phyloP scores from a whole-genome alignment of 2,113 vertebrate species.

The Lipotes vexillifer region DNA sequence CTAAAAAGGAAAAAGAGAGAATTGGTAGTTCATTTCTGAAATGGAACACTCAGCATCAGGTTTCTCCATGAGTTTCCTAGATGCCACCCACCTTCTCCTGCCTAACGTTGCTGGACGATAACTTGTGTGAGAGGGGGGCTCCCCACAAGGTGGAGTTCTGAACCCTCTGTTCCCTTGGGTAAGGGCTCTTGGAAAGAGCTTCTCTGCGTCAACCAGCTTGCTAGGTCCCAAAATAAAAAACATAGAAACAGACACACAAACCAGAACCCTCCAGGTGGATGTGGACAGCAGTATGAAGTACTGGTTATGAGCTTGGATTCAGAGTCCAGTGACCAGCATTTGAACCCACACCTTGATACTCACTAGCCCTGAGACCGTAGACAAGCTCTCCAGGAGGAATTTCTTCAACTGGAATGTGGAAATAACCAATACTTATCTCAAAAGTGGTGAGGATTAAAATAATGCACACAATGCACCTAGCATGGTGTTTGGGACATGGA shows the following conservation, averaged over 20 bases:
- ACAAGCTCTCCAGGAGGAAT: not conserved
- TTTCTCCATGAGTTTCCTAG: not conserved
- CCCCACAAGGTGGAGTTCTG: not conserved
- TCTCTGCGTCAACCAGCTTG: not conserved
- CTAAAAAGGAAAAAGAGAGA: not conserved
- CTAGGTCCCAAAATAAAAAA: not conserved
- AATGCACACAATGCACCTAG: fast-evolving
- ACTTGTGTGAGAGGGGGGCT: fast-evolving
- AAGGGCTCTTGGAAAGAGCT: not conserved
- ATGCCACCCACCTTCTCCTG: not conserved
- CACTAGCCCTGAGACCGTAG: no score
- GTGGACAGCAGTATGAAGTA: not conserved
- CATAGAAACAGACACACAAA: not conserved
- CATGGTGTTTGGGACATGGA: fast-evolving
- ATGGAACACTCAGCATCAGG: not conserved
- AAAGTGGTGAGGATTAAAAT: not conserved
- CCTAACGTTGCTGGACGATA: not conserved
- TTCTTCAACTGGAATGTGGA: not conserved
- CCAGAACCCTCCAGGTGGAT: not conserved
- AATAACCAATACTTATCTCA: not conserved
- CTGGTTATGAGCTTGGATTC: not conserved
- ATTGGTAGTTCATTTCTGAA: not conserved
- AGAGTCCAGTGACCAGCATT: not conserved
- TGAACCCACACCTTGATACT: not conserved
- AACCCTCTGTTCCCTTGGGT: not conserved